Base-by-base conservation (phyloP, 2,888 invertebrate species). In the Tachina lurida region DNA sequence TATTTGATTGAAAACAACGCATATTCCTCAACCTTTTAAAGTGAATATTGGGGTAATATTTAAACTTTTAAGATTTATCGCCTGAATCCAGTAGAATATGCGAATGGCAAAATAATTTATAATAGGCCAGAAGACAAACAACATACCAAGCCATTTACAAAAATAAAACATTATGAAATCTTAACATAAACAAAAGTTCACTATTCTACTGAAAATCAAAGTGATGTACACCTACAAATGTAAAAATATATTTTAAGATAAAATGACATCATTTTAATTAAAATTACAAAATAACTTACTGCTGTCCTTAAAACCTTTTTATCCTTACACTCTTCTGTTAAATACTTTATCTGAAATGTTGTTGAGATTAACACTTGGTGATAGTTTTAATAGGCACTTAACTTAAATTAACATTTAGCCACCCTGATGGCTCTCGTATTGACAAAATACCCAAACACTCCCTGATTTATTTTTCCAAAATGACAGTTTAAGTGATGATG, bases 301-400 rank as follows among this genome's bases (percentile, higher is more conserved):
- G 47, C 19, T 9, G n/a, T 19, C 9, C 7, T 62, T 54, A 68
- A 76, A 83, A 75, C 83, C 79, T 80, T 83, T 76, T n/a, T 12
- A 12, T 4, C 10, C 0, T 47, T 9, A 8, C 2, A 41, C 19
- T 4, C 2, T 8, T 4, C 45, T 47, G n/a, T 9, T 41, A 52
- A 49, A 15, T 68, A 22, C 19, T 60, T 58, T 47, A 47, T 10
- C 13, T n/a, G n/a, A 86, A 86, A 80, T 83, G 83, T 73, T 73
- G 56, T 52, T 47, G 22, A 76, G 83, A 86, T 86, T 83, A 83
- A 86, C 65, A 71, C n/a, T 49, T 49, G 56, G 62, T 43, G 65
- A 67, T 83, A 80, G 79, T 86, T 86, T 83, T 73, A 79, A 80
- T 86, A 76, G 86, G 79, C 79, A 86, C 86, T 86, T 79, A 83